phyloP scores from a whole-genome alignment of 1,140 invertebrate genomes.

The Drosophila carrolli region DNA sequence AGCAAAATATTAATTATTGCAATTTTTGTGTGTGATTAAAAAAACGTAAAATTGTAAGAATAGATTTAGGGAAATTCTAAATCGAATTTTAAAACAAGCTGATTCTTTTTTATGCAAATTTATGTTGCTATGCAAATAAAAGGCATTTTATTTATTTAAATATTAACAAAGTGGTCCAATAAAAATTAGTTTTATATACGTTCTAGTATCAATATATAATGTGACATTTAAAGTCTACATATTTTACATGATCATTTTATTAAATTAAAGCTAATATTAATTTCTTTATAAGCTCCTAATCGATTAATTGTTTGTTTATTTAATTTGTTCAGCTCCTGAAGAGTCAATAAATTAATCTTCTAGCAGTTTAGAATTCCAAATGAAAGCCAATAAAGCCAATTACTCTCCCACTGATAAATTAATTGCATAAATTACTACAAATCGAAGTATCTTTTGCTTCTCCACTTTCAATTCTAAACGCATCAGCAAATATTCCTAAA shows the following conservation, averaged over 20 bases:
- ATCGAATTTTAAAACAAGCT: background rate
- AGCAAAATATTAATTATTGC: slow-evolving; percentile 17
- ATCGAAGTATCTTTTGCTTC: background rate
- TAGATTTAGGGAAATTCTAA: background rate
- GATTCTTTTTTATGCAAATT: background rate
- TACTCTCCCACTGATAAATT: slow-evolving; percentile 1
- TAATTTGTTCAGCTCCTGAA: background rate
- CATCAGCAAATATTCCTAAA: slow-evolving; percentile 11
- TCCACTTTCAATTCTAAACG: slow-evolving; percentile 6
- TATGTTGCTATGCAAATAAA: too few species aligned
- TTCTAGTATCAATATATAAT: background rate
- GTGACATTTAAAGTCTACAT: too few species aligned
- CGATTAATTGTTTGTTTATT: background rate
- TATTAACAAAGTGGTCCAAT: background rate
- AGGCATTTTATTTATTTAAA: too few species aligned
- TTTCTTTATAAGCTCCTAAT: too few species aligned
- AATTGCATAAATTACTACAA: slow-evolving; percentile 9
- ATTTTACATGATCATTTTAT: too few species aligned
- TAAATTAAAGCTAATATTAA: too few species aligned
- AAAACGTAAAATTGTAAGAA: slow-evolving; percentile 16
- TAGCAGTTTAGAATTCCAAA: too few species aligned
- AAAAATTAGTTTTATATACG: background rate
- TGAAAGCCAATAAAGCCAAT: background rate
- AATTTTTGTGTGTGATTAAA: slow-evolving; percentile 20
- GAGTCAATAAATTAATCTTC: background rate